Evolutionary conservation across 1,140 invertebrate genomes (phyloP).

Genomic region (Drosophila murphyi): DNA sequence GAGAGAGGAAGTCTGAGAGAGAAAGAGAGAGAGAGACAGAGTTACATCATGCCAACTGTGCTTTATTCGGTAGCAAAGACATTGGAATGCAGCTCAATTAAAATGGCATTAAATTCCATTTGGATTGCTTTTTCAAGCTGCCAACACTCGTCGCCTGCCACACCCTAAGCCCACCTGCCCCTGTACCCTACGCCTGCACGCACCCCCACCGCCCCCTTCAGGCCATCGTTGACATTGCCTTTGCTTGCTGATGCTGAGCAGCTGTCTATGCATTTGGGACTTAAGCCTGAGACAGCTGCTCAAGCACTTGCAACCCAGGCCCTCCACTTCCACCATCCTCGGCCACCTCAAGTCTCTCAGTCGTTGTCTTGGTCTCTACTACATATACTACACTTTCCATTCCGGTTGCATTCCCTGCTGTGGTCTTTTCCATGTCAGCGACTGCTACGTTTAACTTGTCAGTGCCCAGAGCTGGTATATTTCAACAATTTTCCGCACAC

Average conservation of each 20-base stretch:
- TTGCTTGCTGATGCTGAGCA: constrained; percentile 51
- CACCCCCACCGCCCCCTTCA: neutral
- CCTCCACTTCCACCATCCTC: neutral
- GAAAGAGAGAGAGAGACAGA: neutral
- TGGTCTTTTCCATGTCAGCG: constrained; percentile 78
- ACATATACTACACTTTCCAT: neutral
- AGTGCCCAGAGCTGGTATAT: constrained; percentile 54
- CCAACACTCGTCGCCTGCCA: constrained; percentile 28
- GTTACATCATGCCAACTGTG: neutral
- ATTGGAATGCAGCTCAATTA: constrained; percentile 72
- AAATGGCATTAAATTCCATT: constrained; percentile 81
- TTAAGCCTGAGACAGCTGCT: constrained; percentile 66
- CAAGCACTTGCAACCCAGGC: constrained; percentile 45
- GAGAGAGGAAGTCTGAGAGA: neutral
- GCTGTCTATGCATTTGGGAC: constrained; percentile 77
- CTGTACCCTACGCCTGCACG: neutral
- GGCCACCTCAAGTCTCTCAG: constrained; percentile 26
- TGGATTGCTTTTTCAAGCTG: constrained; percentile 66
- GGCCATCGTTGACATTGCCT: constrained; percentile 40
- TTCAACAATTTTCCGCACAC: constrained; percentile 52
- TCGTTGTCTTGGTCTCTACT: neutral
- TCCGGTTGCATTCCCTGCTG: constrained; percentile 53
- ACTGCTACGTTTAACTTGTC: constrained; percentile 57
- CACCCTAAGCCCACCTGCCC: neutral
- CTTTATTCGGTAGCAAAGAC: constrained; percentile 26